These are phyloP conservation scores for Pedetes capensis DNA, from an alignment of 2,113 vertebrate genomes.

Conservation along the genomic window DNA sequence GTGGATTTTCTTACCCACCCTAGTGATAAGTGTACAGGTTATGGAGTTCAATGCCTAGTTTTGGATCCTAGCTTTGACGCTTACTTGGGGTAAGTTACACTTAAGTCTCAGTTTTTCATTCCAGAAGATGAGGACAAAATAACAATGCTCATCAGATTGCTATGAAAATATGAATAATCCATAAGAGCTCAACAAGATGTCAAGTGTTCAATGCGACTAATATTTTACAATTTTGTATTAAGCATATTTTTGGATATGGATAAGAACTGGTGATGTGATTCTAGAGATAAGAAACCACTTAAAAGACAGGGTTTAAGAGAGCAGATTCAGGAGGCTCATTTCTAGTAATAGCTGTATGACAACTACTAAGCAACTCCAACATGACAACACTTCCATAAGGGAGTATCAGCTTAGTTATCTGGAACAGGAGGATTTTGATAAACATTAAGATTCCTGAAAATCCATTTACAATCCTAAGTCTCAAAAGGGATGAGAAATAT, in stretches of 20 bases:
- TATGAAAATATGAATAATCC: not conserved
- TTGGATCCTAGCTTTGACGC: not conserved
- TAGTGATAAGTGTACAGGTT: not conserved
- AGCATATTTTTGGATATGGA: not conserved
- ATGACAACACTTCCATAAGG: too few relatives aligned
- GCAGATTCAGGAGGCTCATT: not conserved
- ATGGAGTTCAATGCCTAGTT: not conserved
- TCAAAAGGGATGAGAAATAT: not conserved
- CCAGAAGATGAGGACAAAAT: not conserved
- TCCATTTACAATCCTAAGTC: not conserved
- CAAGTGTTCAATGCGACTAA: not conserved
- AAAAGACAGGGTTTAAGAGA: not conserved
- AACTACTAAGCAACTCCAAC: not conserved
- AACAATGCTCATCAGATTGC: not conserved
- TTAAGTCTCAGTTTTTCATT: not conserved
- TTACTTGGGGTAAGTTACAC: not conserved
- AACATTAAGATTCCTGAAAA: not conserved
- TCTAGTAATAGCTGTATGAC: not conserved
- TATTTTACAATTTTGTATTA: not conserved
- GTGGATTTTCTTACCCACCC: not conserved
- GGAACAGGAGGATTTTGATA: not conserved
- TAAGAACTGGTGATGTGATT: not conserved
- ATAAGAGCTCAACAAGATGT: not conserved
- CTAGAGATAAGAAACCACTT: not conserved
- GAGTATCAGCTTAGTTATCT: not conserved